Evolutionary conservation across 2,888 invertebrate genomes (phyloP).

Genomic region (Zaprionus lineosus): DNA sequence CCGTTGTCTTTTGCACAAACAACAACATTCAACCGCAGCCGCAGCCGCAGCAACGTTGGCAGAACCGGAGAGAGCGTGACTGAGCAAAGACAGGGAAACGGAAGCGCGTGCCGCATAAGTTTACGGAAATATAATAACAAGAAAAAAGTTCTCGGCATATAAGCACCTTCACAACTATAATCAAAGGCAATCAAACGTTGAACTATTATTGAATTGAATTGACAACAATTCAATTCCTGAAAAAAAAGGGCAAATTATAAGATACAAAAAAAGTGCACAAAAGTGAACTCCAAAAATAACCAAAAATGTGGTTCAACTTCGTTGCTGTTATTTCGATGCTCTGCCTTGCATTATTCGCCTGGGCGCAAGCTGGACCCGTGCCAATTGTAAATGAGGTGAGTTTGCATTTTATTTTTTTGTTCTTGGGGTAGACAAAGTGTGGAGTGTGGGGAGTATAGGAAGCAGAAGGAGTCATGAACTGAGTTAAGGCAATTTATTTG

Average conservation of each 20-base stretch:
- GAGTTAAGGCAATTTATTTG: constrained; percentile 36
- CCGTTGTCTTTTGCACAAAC: constrained; percentile 56
- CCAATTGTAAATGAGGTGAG: constrained; percentile 82
- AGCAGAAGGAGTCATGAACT: constrained; percentile 15
- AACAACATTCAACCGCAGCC: constrained; percentile 35
- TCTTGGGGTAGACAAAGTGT: constrained; percentile 9
- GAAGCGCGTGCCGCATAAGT: constrained; percentile 75
- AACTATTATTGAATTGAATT: constrained; percentile 45
- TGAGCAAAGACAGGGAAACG: constrained; percentile 39
- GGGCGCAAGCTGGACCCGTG: constrained; percentile 78
- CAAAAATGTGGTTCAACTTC: constrained; percentile 72
- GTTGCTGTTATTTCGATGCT: constrained; percentile 58
- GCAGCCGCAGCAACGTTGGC: constrained; percentile 19
- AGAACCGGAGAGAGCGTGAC: constrained; percentile 35
- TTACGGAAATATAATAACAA: constrained; percentile 69
- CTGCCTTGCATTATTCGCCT: constrained; percentile 59
- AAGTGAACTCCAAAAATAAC: constrained; percentile 18
- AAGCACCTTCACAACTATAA: constrained; percentile 24
- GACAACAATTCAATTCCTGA: neutral
- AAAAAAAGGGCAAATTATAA: constrained; percentile 37
- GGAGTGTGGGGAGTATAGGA: constrained; percentile 22
- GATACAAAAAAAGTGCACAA: too few relatives aligned
- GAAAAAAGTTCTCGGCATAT: constrained; percentile 26
- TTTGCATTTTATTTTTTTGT: too few relatives aligned
- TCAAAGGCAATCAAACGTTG: constrained; percentile 34